These are phyloP conservation scores for Keiferia lycopersicella DNA, from an alignment of 2,888 invertebrate species.

Conservation along the genomic window DNA sequence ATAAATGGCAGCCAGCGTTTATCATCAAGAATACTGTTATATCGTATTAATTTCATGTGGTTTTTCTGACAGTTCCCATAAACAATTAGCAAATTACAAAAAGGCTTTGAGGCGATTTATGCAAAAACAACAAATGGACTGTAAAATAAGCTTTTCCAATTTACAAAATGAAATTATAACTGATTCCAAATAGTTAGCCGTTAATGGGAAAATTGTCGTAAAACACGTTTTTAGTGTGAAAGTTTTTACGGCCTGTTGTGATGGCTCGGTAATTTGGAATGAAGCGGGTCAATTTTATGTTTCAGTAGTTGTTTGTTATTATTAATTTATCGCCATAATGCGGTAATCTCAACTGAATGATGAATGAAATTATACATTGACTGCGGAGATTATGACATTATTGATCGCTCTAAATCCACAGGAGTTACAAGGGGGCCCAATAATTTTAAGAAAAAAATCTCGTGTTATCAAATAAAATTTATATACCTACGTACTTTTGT, in stretches of 20 bases:
- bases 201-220: constrained; percentile 10
- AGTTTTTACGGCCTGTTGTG: constrained; percentile 14
- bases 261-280: background rate
- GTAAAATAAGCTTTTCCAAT: background rate
- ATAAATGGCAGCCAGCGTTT: too few relatives aligned
- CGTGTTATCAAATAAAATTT: too few relatives aligned
- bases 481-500: background rate
- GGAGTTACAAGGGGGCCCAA: too few relatives aligned
- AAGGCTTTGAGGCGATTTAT: background rate
- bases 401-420: too few relatives aligned
- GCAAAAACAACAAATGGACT: background rate
- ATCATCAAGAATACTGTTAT: too few relatives aligned
- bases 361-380: too few relatives aligned
- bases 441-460: too few relatives aligned
- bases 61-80: too few relatives aligned
- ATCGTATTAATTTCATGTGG: too few relatives aligned
- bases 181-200: background rate
- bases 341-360: too few relatives aligned
- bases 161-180: constrained; percentile 11
- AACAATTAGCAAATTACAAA: background rate
- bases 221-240: constrained; percentile 7
- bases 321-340: too few relatives aligned
- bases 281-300: background rate
- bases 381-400: too few relatives aligned
- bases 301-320: background rate